These are phyloP conservation scores for Vimba vimba DNA, from an alignment of 2,113 vertebrate genomes.

Conservation along the genomic window DNA sequence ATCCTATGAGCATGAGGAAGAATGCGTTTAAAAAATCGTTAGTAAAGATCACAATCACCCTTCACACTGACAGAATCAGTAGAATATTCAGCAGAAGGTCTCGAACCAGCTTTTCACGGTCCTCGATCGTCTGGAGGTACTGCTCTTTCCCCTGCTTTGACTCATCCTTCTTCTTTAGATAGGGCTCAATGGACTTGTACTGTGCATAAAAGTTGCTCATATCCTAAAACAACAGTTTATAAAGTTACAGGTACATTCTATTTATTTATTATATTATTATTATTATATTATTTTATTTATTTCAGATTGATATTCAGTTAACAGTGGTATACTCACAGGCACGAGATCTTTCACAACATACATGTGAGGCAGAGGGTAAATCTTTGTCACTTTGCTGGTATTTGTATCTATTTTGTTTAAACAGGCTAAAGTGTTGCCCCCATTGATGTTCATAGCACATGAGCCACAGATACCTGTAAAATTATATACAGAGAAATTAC, in stretches of 20 bases:
- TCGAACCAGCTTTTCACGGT: constrained; percentile 90
- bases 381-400: constrained; percentile 83
- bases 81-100: background rate
- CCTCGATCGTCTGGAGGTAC: constrained; percentile 90
- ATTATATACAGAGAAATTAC: background rate
- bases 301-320: background rate
- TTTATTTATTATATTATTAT: background rate
- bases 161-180: constrained; percentile 93
- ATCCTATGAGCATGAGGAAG: constrained; percentile 73
- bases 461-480: constrained; percentile 93
- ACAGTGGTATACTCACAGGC: constrained; percentile 82
- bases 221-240: constrained; percentile 75
- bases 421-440: constrained; percentile 92
- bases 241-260: background rate
- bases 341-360: constrained; percentile 93
- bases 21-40: background rate
- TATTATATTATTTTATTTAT: too few species aligned
- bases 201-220: constrained; percentile 96
- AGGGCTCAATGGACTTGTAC: constrained; percentile 96
- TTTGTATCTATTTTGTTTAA: constrained; percentile 86
- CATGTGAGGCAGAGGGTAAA: constrained; percentile 94
- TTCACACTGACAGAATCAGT: background rate
- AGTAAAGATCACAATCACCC: background rate
- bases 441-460: constrained; percentile 97
- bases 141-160: constrained; percentile 87